Evolutionary conservation across 2,888 invertebrate genomes (phyloP).

Genomic region (Hypercompe scribonia): DNA sequence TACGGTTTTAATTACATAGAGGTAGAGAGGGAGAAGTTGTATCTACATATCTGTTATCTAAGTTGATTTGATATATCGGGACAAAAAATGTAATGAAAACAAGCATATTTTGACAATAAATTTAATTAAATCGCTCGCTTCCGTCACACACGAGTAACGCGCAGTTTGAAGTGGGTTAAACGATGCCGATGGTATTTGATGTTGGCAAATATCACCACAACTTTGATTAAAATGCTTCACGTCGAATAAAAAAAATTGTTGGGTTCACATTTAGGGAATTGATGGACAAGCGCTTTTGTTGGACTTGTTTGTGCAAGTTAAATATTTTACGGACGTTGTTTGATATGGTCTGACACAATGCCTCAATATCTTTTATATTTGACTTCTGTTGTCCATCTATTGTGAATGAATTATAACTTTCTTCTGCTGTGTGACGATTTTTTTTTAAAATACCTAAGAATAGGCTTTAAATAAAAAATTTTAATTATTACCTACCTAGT

Average conservation of each 20-base stretch:
- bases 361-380: background rate
- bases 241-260: conserved; percentile 14
- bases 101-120: conserved; percentile 41
- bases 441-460: no score
- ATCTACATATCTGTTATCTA: background rate
- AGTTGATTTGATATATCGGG: conserved; percentile 1
- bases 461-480: no score
- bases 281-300: background rate
- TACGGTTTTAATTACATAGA: background rate
- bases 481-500: no score
- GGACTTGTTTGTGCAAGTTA: background rate
- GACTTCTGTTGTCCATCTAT: background rate
- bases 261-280: background rate
- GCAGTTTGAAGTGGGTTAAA: conserved; percentile 30
- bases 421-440: no score
- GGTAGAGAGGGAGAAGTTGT: background rate
- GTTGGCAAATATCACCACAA: conserved; percentile 20
- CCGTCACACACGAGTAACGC: conserved; percentile 24
- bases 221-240: conserved; percentile 38
- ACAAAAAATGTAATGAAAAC: conserved; percentile 32
- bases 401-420: background rate
- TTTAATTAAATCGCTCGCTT: conserved; percentile 47
- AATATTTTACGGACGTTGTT: background rate
- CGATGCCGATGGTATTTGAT: conserved; percentile 23
- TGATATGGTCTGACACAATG: background rate